These are phyloP conservation scores for Drosophila atripex DNA, from an alignment of 2,888 invertebrate genomes.

Conservation along the genomic window DNA sequence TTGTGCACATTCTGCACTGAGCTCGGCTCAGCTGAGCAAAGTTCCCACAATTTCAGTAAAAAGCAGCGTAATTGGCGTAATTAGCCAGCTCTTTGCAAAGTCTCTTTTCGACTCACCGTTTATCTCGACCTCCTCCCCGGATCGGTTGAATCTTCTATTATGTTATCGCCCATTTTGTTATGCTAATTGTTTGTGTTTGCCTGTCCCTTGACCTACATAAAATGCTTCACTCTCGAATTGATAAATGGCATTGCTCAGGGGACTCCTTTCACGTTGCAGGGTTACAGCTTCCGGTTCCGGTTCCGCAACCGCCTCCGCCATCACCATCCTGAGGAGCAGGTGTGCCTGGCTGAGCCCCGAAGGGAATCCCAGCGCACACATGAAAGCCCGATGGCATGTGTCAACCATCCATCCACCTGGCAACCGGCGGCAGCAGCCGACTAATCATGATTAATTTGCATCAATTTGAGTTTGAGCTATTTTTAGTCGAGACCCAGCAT, in stretches of 20 bases:
- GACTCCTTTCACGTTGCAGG: conserved; percentile 42
- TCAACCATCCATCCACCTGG: conserved; percentile 30
- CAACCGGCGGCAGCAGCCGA: conserved; percentile 23
- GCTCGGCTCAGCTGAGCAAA: conserved; percentile 46
- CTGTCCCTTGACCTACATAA: conserved; percentile 62
- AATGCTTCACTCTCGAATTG: conserved; percentile 38
- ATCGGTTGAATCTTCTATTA: conserved; percentile 45
- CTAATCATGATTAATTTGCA: conserved; percentile 78
- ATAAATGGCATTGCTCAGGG: conserved; percentile 52
- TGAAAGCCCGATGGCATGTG: conserved; percentile 2
- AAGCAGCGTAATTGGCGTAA: conserved; percentile 71
- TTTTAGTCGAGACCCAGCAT: conserved; percentile 49
- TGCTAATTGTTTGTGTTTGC: conserved; percentile 60
- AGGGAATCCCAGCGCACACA: conserved; percentile 17
- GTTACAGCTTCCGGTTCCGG: conserved; percentile 32
- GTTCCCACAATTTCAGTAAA: conserved; percentile 67
- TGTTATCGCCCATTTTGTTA: conserved; percentile 44
- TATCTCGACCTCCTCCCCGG: conserved; percentile 35
- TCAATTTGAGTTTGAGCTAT: conserved; percentile 64
- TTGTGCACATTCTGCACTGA: conserved; percentile 58
- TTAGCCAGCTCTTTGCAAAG: conserved; percentile 58
- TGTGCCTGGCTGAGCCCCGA: conserved; percentile 25
- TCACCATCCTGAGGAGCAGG: conserved; percentile 56
- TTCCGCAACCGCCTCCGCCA: conserved; percentile 4
- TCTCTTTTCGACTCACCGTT: conserved; percentile 12